Base-by-base conservation (phyloP, 1,140 invertebrate genomes). In the Drosophila aff. region DNA sequence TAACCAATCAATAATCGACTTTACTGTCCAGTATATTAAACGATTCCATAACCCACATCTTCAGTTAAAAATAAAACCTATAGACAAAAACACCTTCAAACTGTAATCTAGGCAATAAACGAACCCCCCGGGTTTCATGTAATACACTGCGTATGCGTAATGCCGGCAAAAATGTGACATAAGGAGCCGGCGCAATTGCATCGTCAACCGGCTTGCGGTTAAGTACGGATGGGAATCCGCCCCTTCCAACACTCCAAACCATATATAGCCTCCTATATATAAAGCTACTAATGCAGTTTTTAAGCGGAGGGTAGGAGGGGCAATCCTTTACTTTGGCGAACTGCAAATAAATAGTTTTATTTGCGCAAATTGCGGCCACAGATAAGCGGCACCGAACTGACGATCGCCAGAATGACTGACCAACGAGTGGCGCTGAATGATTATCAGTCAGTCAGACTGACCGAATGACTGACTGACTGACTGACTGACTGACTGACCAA, bases 261-360 rank as follows among this genome's bases (percentile, higher is more conserved):
- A 18, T 72, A 72, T 69, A 72, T 59, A 57, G 18, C 26, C 21
- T 13, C 8, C 46, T 33, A 43, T 53, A 69, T 33, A 47, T 53
- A 69, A 13, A 66, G 4, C 28, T 90, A 84, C 85, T 68, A 79
- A 57, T 83, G 62, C 69, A 76, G 44, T 78, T 72, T 57, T 26
- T 47, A 9, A 43, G 23, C n/a, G 36, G 40, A 11, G 31, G 38
- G 47, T 4, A 13, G 64, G 64, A 31, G 67, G 36, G 47, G 23
- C 21, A 10, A 28, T 64, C 68, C 58, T 76, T 75, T 67, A 49
- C 46, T 77, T 67, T 66, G 13, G 46, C 47, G 31, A 62, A 53
- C 61, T 63, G 67, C 66, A 87, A 82, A 77, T 80, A 89, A 83
- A 83, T 89, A 87, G 84, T 90, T 89, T 84, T 82, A 89, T 89